A percentile compares a stretch with the other conserved stretches of the same genome.
Conservation (phyloP, 1,140 invertebrate genomes). For the Acromyrmex echinatior region DNA sequence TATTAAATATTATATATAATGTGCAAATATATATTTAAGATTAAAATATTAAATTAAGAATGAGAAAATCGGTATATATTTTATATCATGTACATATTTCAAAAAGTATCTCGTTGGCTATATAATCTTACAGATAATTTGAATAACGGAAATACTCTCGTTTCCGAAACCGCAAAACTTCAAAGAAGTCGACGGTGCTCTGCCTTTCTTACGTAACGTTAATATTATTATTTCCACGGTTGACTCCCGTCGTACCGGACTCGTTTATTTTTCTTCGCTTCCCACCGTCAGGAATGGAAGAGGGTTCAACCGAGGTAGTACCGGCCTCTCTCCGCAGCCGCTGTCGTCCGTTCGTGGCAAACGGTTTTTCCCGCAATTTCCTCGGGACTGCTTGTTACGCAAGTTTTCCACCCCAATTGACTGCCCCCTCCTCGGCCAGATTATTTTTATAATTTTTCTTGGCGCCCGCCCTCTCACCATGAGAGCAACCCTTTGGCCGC, state of each 20-base stretch:
- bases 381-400: conserved; percentile 78
- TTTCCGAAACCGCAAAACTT: conserved; percentile 51
- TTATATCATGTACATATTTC: not conserved
- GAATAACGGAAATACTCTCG: not conserved
- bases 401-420: conserved; percentile 81
- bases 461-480: conserved; percentile 69
- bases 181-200: conserved; percentile 1
- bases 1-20: not conserved
- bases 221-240: conserved; percentile 77
- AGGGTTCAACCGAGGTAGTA: conserved; percentile 53
- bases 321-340: conserved; percentile 61
- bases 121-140: not conserved
- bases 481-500: conserved; percentile 76
- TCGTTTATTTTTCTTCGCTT: conserved; percentile 78
- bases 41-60: not conserved
- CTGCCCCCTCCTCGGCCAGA: conserved; percentile 76
- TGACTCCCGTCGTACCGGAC: conserved; percentile 56
- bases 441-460: conserved; percentile 83
- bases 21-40: not conserved
- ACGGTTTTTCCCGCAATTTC: conserved; percentile 80
- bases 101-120: not conserved
- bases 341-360: conserved; percentile 76
- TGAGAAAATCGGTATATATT: not conserved
- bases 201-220: conserved; percentile 65
- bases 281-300: conserved; percentile 57